Evolutionary conservation across 1,140 invertebrate genomes (phyloP), one percentile per base, ranked within the genome.

Genomic region (Lordiphosa mommai): DNA sequence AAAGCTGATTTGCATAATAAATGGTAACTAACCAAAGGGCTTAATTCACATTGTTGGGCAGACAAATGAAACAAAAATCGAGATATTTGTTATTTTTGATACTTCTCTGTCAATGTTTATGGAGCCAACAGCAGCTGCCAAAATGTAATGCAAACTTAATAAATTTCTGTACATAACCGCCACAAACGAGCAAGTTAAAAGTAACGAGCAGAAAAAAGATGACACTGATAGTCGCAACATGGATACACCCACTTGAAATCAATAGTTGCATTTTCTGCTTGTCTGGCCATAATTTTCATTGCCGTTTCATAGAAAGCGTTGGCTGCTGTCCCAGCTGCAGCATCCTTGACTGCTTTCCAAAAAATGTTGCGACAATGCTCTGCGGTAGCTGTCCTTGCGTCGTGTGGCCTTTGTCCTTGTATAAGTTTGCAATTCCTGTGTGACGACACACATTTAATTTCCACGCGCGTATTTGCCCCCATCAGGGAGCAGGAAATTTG

Each of bases 231-330:
- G 30, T 3, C n/a, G 20, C 9, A n/a, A 41, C 38, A 23, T 5
- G 17, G 10, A 14, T 4, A 13, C 60, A 38, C 43, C 48, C 46
- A 56, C 46, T 66, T 8, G 14, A 66, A 65, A 64, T 64, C 71
- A 80, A 80, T 80, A 72, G 57, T 30, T 59, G 71, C 61, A 71
- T 72, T 74, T 82, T 64, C 58, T 53, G 47, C 60, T 63, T 73
- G 60, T 72, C 70, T 52, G 65, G 30, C 43, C 58, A 57, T 63
- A 71, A 73, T 80, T 69, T 68, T 68, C 48, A 37, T 47, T 68
- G 64, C 47, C 56, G 43, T 53, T 38, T 57, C 48, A 61, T 43
- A 6, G 23, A 27, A 27, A 27, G 5, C 58, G 27, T 53, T 23
- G 23, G 41, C 30, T 67, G 30, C 32, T 67, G 46, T 32, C 14